phyloP scores from a whole-genome alignment of 2,113 vertebrate genomes.

The Gadus macrocephalus region DNA sequence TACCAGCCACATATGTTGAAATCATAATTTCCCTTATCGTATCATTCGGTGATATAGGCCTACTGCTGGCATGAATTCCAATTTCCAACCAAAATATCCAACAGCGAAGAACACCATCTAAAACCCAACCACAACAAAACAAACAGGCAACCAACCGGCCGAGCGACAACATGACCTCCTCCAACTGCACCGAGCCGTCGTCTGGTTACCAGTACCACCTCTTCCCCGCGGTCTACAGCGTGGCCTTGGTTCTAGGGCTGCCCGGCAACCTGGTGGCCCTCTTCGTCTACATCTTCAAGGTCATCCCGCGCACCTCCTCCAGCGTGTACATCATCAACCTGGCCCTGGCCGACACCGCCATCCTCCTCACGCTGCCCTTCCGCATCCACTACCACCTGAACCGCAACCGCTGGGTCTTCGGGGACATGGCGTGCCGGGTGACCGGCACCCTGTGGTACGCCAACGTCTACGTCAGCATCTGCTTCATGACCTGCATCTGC shows the following conservation, averaged over 20 bases:
- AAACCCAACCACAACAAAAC: not conserved
- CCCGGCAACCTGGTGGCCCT: constrained; percentile 69
- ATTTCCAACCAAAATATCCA: too few species aligned
- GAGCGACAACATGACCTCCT: constrained; percentile 27
- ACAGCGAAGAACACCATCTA: too few species aligned
- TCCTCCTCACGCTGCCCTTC: constrained; percentile 75
- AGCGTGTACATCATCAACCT: constrained; percentile 76
- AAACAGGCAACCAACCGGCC: not conserved
- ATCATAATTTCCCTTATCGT: too few species aligned
- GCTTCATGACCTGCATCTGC: constrained; percentile 77
- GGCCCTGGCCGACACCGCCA: constrained; percentile 65
- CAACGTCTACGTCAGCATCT: constrained; percentile 77
- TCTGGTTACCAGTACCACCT: constrained; percentile 73
- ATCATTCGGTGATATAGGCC: too few species aligned
- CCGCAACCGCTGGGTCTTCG: constrained; percentile 75
- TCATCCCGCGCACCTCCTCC: constrained; percentile 48
- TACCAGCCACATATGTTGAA: too few species aligned
- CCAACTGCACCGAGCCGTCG: constrained; percentile 21
- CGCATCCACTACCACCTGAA: constrained; percentile 78
- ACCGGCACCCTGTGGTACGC: constrained; percentile 65
- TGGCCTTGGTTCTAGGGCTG: constrained; percentile 73
- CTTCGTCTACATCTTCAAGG: constrained; percentile 60
- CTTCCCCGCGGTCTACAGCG: constrained; percentile 66
- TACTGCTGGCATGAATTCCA: too few species aligned
- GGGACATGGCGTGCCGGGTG: constrained; percentile 61